phyloP scores from a whole-genome alignment of 2,797 vertebrate genomes.

The Poecilia gillii region DNA sequence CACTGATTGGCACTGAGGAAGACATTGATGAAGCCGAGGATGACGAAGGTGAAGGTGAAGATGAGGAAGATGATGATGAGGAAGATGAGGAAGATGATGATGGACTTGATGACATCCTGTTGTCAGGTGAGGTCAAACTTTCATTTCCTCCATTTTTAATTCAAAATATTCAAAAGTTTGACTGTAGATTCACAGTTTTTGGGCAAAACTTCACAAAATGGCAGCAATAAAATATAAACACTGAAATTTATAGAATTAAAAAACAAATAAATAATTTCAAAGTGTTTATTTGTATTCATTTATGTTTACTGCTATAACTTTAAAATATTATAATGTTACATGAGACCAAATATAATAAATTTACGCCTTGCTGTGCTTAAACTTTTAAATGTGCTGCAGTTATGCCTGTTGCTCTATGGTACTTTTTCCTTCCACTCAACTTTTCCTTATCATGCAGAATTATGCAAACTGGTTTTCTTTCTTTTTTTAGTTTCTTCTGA shows the following conservation, averaged over 20 bases:
- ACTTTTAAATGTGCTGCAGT: not conserved
- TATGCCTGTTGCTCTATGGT: not conserved
- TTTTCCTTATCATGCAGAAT: not conserved
- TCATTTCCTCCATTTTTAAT: not conserved
- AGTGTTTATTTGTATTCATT: not conserved
- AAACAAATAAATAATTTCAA: not conserved
- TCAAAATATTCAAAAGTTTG: not conserved
- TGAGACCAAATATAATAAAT: not conserved
- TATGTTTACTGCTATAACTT: not conserved
- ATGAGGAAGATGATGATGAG: slow-evolving; percentile 15
- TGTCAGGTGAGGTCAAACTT: slow-evolving; percentile 52
- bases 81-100: slow-evolving; percentile 32
- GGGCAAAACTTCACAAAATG: not conserved
- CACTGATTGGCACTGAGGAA: slow-evolving; percentile 1
- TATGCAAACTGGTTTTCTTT: not conserved
- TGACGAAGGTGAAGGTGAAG: slow-evolving; percentile 24
- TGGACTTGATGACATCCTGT: slow-evolving; percentile 40
- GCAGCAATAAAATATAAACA: not conserved
- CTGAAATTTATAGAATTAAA: not conserved
- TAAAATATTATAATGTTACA: not conserved
- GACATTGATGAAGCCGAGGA: slow-evolving; percentile 38
- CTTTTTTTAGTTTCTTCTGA: not conserved
- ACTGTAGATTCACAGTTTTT: not conserved
- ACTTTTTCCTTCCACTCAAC: slow-evolving; percentile 1
- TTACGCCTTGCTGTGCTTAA: not conserved